Percentiles rank a stretch among this genome's conserved stretches.
Evolutionary conservation across 1,140 invertebrate species (phyloP).

Genomic region (Chionoecetes opilio): DNA sequence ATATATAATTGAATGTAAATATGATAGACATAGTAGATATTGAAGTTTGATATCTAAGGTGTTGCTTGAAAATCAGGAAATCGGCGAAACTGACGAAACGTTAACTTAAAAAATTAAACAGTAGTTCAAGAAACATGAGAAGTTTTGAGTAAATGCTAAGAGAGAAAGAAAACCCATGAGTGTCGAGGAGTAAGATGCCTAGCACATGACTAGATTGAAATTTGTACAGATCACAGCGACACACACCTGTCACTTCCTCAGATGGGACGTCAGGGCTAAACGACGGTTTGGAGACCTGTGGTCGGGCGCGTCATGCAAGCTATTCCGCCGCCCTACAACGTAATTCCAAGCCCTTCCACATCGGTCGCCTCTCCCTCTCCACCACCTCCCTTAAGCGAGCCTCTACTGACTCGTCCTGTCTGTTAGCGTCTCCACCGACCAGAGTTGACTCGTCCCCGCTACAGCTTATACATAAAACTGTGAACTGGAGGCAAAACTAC

Average conservation of each 20-base stretch:
- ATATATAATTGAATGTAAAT: no score
- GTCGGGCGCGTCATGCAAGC: background rate
- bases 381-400: constrained; percentile 38
- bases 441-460: background rate
- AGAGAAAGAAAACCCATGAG: no score
- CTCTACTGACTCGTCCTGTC: background rate
- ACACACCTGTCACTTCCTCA: background rate
- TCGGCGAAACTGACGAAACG: no score
- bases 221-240: no score
- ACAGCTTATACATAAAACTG: background rate
- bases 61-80: no score
- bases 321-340: background rate
- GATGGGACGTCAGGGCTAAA: background rate
- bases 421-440: background rate
- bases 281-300: background rate
- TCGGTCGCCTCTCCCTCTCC: constrained; percentile 54
- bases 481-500: constrained; percentile 39
- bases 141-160: no score
- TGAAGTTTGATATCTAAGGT: no score
- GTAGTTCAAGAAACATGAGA: no score
- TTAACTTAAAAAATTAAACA: no score
- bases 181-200: no score
- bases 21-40: no score
- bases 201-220: no score
- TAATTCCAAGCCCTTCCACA: constrained; percentile 4